These are phyloP conservation scores for Paratrypauchen microcephalus DNA, from an alignment of 2,797 vertebrate species.

Conservation along the genomic window DNA sequence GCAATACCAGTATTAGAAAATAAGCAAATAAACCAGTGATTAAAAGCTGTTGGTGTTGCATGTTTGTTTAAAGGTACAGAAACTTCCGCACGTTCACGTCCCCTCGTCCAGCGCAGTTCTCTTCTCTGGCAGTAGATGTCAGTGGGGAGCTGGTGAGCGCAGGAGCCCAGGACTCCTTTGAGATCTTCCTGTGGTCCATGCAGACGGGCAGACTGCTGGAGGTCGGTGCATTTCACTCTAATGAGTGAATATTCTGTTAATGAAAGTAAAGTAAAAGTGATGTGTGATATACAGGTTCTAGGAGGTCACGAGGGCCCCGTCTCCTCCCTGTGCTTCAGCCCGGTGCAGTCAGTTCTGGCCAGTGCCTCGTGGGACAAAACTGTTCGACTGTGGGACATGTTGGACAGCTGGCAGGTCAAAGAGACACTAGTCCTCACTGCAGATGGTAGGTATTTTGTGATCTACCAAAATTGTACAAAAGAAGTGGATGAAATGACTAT, in stretches of 20 bases:
- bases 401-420: constrained; percentile 94
- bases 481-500: not conserved
- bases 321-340: constrained; percentile 90
- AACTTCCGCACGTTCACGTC: constrained; percentile 97
- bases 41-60: not conserved
- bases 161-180: constrained; percentile 93
- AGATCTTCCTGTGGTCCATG: constrained; percentile 97
- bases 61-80: constrained; percentile 83
- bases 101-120: constrained; percentile 90
- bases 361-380: constrained; percentile 95
- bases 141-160: constrained; percentile 93
- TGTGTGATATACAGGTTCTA: constrained; percentile 77
- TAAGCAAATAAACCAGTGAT: not conserved
- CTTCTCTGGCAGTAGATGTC: constrained; percentile 86
- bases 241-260: not conserved
- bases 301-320: constrained; percentile 92
- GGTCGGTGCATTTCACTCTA: constrained; percentile 55
- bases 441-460: constrained; percentile 77
- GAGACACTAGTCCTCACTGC: constrained; percentile 85
- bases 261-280: not conserved
- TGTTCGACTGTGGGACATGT: constrained; percentile 93
- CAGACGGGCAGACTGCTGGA: constrained; percentile 94
- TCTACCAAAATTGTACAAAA: not conserved
- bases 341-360: constrained; percentile 86
- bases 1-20: not conserved